Evolutionary conservation across 1,140 invertebrate species (phyloP).

Genomic region (Orchestia grillus): DNA sequence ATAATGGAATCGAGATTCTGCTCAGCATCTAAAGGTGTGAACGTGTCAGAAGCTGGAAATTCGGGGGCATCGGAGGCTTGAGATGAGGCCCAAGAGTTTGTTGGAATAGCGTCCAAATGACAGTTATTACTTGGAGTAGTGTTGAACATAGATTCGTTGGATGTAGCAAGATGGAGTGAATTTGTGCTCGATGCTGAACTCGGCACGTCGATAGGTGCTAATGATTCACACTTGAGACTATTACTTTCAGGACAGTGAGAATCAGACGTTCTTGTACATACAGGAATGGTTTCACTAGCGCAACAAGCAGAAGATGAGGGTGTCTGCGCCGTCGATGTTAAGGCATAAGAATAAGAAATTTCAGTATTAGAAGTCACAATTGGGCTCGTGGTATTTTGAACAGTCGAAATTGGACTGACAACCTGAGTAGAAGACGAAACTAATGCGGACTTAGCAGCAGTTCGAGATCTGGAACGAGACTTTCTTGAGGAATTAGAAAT

Average conservation of each 20-base stretch:
- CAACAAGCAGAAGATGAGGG: neutral
- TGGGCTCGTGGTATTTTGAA: neutral
- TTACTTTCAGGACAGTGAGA: neutral
- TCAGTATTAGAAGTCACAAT: neutral
- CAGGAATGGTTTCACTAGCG: neutral
- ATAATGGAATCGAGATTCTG: slow-evolving; percentile 1
- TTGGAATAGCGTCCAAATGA: neutral
- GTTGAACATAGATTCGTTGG: neutral
- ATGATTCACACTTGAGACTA: neutral
- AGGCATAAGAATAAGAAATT: neutral
- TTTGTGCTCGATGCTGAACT: neutral
- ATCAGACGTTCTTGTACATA: neutral
- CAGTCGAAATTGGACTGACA: neutral
- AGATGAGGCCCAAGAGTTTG: neutral
- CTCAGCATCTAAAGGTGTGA: neutral
- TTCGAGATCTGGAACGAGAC: slow-evolving; percentile 17
- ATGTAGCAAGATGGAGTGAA: neutral
- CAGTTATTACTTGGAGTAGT: neutral
- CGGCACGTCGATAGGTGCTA: neutral
- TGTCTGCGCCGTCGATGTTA: neutral
- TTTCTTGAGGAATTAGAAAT: neutral
- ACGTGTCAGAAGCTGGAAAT: neutral
- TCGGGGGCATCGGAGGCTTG: neutral
- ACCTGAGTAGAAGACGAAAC: neutral
- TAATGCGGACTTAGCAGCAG: neutral